Percentiles rank a stretch among this genome's conserved stretches.
Conservation (phyloP, 2,888 invertebrate species). For the Drosophila monieri region DNA sequence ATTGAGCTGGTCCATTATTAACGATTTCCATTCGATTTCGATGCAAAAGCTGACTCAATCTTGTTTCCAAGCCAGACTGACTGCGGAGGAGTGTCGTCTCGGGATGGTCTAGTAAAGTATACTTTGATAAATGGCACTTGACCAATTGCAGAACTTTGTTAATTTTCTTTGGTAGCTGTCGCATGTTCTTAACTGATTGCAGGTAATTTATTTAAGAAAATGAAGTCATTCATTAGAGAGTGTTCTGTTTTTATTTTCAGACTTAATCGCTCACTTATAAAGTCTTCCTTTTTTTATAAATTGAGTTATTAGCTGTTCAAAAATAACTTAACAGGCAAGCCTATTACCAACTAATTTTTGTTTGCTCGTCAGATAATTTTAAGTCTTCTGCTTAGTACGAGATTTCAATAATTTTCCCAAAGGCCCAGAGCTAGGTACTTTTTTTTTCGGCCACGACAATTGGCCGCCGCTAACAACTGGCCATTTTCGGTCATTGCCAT, state of each 20-base stretch:
- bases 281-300: background rate
- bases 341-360: too few species aligned
- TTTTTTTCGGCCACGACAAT: constrained; percentile 41
- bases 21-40: constrained; percentile 41
- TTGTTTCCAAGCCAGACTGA: constrained; percentile 25
- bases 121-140: constrained; percentile 38
- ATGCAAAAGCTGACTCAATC: constrained; percentile 31
- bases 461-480: constrained; percentile 46
- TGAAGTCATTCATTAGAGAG: background rate
- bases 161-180: constrained; percentile 17
- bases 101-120: constrained; percentile 22
- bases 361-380: background rate
- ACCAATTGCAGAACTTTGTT: constrained; percentile 31
- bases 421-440: constrained; percentile 16
- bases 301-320: too few species aligned
- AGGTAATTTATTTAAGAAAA: constrained; percentile 16
- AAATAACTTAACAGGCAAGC: too few species aligned
- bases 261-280: background rate
- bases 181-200: constrained; percentile 14
- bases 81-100: constrained; percentile 32
- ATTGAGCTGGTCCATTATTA: constrained; percentile 60
- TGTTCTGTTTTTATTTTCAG: background rate
- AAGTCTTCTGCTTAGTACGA: constrained; percentile 2
- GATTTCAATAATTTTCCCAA: constrained; percentile 34
- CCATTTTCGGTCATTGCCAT: constrained; percentile 77